Conservation (phyloP, 2,113 vertebrate genomes). For the Gopherus evgoodei region DNA sequence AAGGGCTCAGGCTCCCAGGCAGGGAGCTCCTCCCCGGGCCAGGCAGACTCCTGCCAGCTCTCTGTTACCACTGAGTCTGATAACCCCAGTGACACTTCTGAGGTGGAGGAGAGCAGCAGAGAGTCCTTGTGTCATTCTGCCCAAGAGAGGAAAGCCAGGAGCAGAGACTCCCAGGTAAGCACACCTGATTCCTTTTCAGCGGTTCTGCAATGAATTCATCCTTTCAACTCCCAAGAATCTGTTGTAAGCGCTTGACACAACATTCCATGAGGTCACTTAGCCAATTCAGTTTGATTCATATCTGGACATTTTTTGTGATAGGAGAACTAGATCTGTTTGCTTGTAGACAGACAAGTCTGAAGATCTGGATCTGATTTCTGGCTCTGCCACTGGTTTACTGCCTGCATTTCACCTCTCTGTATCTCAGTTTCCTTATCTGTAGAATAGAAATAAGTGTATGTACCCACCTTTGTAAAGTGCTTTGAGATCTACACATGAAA, state of each 20-base stretch:
- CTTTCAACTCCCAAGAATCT: neutral
- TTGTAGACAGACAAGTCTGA: neutral
- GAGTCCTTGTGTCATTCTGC: neutral
- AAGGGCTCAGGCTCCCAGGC: neutral
- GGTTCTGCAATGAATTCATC: neutral
- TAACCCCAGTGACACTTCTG: neutral
- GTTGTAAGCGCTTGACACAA: neutral
- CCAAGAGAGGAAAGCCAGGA: neutral
- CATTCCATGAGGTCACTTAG: neutral
- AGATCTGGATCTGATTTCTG: neutral
- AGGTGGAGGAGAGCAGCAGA: neutral
- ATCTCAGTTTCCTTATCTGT: neutral
- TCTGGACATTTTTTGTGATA: neutral
- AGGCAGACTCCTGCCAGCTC: neutral
- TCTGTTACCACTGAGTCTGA: neutral
- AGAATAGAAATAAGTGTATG: neutral
- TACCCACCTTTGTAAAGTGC: neutral
- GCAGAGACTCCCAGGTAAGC: neutral
- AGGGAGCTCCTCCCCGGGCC: too few relatives aligned
- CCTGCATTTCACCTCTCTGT: neutral
- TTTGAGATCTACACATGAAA: neutral
- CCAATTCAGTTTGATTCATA: neutral
- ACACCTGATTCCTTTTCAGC: too few relatives aligned
- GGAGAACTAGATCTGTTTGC: neutral
- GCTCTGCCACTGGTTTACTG: neutral